A percentile compares a stretch with the other conserved stretches of the same genome.
These are phyloP conservation scores for Botia almorhae DNA, from an alignment of 2,797 vertebrate genomes.

Conservation along the genomic window DNA sequence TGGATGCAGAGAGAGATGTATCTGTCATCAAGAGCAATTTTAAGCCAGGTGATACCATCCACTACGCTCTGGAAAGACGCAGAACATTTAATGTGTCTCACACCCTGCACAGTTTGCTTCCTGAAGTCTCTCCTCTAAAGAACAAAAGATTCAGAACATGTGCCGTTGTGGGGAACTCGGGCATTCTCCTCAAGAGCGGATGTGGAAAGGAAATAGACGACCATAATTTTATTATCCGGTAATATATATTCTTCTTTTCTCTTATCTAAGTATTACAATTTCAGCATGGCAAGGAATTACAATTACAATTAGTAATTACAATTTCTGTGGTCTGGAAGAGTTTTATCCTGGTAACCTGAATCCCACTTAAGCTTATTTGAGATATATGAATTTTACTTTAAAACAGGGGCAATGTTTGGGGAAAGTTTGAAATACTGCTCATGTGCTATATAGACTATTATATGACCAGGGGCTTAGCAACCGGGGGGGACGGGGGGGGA, in stretches of 20 bases:
- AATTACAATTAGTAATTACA: no score
- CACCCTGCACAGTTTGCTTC: conserved; percentile 84
- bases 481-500: no score
- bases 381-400: no score
- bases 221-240: conserved; percentile 89
- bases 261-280: conserved; percentile 25
- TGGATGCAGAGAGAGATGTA: conserved; percentile 87
- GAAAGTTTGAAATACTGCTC: no score
- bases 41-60: conserved; percentile 87
- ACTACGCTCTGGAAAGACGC: conserved; percentile 85
- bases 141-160: conserved; percentile 86
- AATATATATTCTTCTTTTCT: conserved; percentile 35
- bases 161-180: conserved; percentile 90
- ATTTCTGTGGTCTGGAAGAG: no score
- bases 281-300: background rate
- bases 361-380: no score
- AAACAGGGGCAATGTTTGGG: no score
- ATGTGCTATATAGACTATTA: no score
- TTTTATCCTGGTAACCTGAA: conserved; percentile 5
- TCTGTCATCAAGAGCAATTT: conserved; percentile 88
- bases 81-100: conserved; percentile 85
- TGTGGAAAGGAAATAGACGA: conserved; percentile 88
- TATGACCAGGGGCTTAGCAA: no score
- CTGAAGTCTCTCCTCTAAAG: conserved; percentile 88
- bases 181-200: conserved; percentile 83